Evolutionary conservation across 2,797 vertebrate genomes (phyloP), one percentile per base, ranked within the genome.

Genomic region (Rhyacichthys aspro): DNA sequence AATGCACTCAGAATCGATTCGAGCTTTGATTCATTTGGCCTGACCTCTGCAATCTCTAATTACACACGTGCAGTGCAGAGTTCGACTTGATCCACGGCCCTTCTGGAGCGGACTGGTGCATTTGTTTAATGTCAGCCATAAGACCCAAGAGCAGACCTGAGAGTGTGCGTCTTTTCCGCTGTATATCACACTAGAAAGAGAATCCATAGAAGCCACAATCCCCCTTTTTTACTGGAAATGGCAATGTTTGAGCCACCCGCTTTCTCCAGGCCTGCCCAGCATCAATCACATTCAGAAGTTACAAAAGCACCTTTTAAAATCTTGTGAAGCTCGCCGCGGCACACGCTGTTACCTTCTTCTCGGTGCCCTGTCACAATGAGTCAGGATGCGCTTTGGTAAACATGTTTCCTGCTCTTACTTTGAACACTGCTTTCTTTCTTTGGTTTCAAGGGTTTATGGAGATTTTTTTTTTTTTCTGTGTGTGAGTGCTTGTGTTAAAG

Each of bases 271-370:
- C 46, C 61, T 66, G 66, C 61, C 65, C 16, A 1, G 67, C 84
- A 87, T 85, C 81, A 65, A 71, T 87, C 85, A 85, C 76, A 59
- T 73, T 74, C 58, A 43, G 54, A 47, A 58, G 67, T 59, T 69
- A 80, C 74, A 85, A 86, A 78, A 58, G 70, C 61, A 72, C 67
- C 75, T 81, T 80, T 81, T 76, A 38, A 78, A 83, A 73, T 75
- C 70, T 71, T 82, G 50, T 82, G 76, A 88, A 78, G 73, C 76
- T 61, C 70, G 62, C 70, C 45, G 70, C 72, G 71, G 70, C 63
- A 76, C 74, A 83, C 16, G 36, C 62, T 52, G 74, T 59, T 77
- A 65, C 66, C 70, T 67, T 62, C 57, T 72, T 55, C 70, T 80
- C 78, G 54, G 61, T 63, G 67, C 44, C 69, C 73, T 68, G 81